phyloP scores from a whole-genome alignment of 2,797 vertebrate genomes.

The Kryptopterus vitreolus region DNA sequence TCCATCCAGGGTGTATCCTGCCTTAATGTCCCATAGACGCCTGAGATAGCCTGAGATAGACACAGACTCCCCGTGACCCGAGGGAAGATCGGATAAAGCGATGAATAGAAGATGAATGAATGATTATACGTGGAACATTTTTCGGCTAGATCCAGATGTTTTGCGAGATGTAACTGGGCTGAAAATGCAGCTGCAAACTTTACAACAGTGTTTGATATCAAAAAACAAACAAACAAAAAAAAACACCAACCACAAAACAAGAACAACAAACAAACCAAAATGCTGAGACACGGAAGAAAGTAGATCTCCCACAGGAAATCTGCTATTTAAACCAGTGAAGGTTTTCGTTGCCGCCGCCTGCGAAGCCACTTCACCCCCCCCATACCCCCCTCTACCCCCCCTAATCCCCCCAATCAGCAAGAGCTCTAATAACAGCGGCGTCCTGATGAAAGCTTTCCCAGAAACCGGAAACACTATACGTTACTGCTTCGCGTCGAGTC shows the following conservation, averaged over 20 bases:
- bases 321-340: not conserved
- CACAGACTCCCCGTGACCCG: too few relatives aligned
- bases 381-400: too few relatives aligned
- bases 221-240: not conserved
- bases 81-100: too few relatives aligned
- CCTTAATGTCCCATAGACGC: too few relatives aligned
- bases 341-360: not conserved
- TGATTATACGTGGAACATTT: not conserved
- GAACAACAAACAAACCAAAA: too few relatives aligned
- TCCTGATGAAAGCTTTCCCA: slow-evolving; percentile 38
- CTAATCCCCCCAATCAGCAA: not conserved
- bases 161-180: not conserved
- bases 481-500: slow-evolving; percentile 22
- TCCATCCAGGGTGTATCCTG: too few relatives aligned
- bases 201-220: not conserved
- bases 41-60: too few relatives aligned
- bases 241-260: not conserved
- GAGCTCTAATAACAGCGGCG: slow-evolving; percentile 28
- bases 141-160: too few relatives aligned
- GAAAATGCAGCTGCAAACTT: not conserved
- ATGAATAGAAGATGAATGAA: too few relatives aligned
- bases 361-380: too few relatives aligned
- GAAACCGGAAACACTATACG: too few relatives aligned
- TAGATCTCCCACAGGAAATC: not conserved
- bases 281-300: not conserved